phyloP scores from a whole-genome alignment of 2,888 invertebrate genomes.

The Lottia gigantea region DNA sequence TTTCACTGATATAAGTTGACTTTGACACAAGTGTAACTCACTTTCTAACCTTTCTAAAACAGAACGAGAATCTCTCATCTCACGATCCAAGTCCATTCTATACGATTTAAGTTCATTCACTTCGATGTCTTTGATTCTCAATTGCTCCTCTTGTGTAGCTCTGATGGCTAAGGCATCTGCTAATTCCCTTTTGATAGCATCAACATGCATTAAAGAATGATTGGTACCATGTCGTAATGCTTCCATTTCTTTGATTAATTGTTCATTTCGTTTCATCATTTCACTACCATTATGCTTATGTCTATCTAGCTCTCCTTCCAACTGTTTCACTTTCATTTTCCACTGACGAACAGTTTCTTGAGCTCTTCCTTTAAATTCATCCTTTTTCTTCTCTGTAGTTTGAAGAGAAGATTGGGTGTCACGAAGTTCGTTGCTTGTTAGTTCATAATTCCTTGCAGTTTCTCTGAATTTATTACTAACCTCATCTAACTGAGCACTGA shows the following conservation, averaged over 20 bases:
- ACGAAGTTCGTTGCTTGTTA: conserved; percentile 48
- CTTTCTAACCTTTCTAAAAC: conserved; percentile 60
- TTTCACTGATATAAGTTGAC: conserved; percentile 43
- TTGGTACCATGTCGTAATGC: conserved; percentile 49
- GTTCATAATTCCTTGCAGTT: conserved; percentile 52
- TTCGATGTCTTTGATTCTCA: conserved; percentile 62
- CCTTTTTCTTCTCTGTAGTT: conserved; percentile 58
- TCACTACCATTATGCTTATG: conserved; percentile 56
- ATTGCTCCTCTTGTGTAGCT: conserved; percentile 64
- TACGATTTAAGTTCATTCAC: conserved; percentile 63
- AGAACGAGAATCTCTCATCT: conserved; percentile 56
- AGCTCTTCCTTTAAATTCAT: conserved; percentile 62
- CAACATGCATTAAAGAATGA: conserved; percentile 54
- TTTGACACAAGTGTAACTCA: conserved; percentile 55
- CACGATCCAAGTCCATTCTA: conserved; percentile 60
- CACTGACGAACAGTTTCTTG: conserved; percentile 66
- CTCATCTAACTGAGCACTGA: conserved; percentile 56
- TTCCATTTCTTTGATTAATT: conserved; percentile 62
- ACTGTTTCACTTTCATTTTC: conserved; percentile 63
- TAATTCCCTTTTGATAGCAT: conserved; percentile 58
- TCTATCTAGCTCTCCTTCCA: conserved; percentile 62
- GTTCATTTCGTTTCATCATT: conserved; percentile 60
- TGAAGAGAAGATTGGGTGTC: conserved; percentile 52
- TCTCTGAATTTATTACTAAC: conserved; percentile 49
- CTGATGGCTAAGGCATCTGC: conserved; percentile 61